These are phyloP conservation scores for Rhopilema esculentum DNA, from an alignment of 30 jellyfish, hydroid and myxozoan species.

Conservation along the genomic window DNA sequence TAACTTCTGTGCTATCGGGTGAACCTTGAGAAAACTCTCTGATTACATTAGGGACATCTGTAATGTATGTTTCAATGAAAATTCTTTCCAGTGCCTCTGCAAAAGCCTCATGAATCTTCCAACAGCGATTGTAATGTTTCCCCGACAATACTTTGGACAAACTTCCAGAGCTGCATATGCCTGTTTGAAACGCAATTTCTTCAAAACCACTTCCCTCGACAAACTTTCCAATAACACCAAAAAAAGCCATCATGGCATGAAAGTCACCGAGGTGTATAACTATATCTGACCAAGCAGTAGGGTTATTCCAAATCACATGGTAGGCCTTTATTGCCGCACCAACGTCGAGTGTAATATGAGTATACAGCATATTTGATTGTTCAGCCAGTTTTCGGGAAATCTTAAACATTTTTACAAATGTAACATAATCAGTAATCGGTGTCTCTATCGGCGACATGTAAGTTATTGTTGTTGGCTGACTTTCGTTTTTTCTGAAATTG, in stretches of 20 bases:
- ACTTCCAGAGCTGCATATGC: slow-evolving; percentile 50
- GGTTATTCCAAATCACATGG: slow-evolving; percentile 57
- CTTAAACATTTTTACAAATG: slow-evolving; percentile 24
- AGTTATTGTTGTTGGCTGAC: slow-evolving; percentile 34
- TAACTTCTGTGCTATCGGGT: too few relatives aligned
- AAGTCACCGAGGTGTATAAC: slow-evolving; percentile 53
- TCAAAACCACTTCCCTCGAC: slow-evolving; percentile 51
- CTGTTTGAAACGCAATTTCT: slow-evolving; percentile 32
- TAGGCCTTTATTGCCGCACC: slow-evolving; percentile 67
- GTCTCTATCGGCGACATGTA: slow-evolving; percentile 42
- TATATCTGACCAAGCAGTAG: slow-evolving; percentile 20
- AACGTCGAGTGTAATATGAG: slow-evolving; percentile 51
- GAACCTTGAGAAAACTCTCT: too few relatives aligned
- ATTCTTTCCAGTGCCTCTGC: slow-evolving; percentile 50
- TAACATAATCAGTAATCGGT: slow-evolving; percentile 46
- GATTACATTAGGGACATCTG: too few relatives aligned
- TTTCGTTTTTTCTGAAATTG: background rate
- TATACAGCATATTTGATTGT: slow-evolving; percentile 36
- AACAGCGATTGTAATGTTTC: slow-evolving; percentile 44
- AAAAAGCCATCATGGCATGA: slow-evolving; percentile 65
- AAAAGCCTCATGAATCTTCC: slow-evolving; percentile 43
- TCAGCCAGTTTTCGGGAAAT: slow-evolving; percentile 24
- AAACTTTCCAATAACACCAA: slow-evolving; percentile 38
- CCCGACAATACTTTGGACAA: slow-evolving; percentile 28
- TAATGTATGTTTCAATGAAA: slow-evolving; percentile 18